Percentiles rank a stretch among this genome's conserved stretches.
These are phyloP conservation scores for Mustela nigripes DNA, from an alignment of 2,113 vertebrate species.

Conservation along the genomic window DNA sequence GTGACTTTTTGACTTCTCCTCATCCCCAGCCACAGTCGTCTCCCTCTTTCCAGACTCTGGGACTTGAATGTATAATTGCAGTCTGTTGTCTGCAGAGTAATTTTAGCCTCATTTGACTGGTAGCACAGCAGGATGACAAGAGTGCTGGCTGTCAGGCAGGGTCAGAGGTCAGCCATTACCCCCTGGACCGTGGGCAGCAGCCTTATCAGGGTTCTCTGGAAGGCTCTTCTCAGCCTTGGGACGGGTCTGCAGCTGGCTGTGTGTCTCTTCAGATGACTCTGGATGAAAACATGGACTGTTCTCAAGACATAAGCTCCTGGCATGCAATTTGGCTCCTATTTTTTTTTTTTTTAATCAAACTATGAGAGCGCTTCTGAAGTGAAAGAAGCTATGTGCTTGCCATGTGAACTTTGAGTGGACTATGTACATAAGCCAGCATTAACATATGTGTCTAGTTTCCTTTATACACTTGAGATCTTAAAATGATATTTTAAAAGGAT, in stretches of 20 bases:
- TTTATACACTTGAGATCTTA: constrained; percentile 16
- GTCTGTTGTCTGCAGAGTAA: constrained; percentile 84
- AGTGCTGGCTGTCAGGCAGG: constrained; percentile 81
- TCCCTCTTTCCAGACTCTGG: constrained; percentile 74
- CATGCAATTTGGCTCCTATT: constrained; percentile 31
- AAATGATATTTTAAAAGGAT: constrained; percentile 33
- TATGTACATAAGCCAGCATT: background rate
- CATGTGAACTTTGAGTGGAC: background rate
- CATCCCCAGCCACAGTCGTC: constrained; percentile 64
- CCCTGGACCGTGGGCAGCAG: constrained; percentile 61
- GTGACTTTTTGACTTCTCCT: constrained; percentile 87
- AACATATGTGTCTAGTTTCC: constrained; percentile 17
- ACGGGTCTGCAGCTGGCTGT: constrained; percentile 79
- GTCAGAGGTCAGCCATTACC: constrained; percentile 87
- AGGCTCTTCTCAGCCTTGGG: constrained; percentile 71
- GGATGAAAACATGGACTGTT: constrained; percentile 73
- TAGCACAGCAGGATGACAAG: constrained; percentile 84
- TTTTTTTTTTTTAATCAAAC: background rate
- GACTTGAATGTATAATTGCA: constrained; percentile 80
- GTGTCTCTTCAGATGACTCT: constrained; percentile 42
- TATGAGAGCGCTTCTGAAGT: background rate
- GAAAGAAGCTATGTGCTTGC: constrained; percentile 7
- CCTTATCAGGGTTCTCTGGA: constrained; percentile 80
- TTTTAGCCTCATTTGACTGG: constrained; percentile 87
- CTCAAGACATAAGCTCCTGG: constrained; percentile 42